These are phyloP conservation scores for Mastacembelus armatus DNA, from an alignment of 2,797 vertebrate species.

Conservation along the genomic window DNA sequence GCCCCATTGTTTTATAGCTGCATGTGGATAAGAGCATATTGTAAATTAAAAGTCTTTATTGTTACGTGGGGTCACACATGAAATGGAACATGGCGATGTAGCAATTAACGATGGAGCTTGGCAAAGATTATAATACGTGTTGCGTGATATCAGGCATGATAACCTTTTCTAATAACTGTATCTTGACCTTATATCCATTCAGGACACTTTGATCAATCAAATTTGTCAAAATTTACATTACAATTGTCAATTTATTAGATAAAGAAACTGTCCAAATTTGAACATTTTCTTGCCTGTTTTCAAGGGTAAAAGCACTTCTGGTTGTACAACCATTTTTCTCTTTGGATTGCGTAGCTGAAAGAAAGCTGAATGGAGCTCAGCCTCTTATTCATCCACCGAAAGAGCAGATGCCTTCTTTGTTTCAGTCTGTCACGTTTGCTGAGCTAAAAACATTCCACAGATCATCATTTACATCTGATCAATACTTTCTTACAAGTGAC, in stretches of 20 bases:
- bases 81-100: conserved; percentile 16
- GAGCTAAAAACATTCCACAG: conserved; percentile 48
- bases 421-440: conserved; percentile 36
- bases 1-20: conserved; percentile 30
- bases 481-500: conserved; percentile 42
- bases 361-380: neutral
- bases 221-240: neutral
- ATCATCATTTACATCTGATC: conserved; percentile 60
- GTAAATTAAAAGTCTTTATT: conserved; percentile 26
- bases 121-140: conserved; percentile 1
- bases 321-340: neutral
- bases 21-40: conserved; percentile 30
- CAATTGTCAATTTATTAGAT: neutral
- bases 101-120: conserved; percentile 14
- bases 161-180: neutral
- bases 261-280: neutral
- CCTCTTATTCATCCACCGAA: conserved; percentile 4
- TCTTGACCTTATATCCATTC: neutral
- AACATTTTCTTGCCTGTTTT: neutral
- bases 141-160: neutral
- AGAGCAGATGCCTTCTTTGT: conserved; percentile 13
- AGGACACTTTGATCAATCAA: neutral
- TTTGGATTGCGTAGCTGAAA: neutral
- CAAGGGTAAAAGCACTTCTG: neutral
- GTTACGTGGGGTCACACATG: conserved; percentile 7